These are phyloP conservation scores for Apodemus agrarius DNA, from an alignment of 2,797 vertebrate genomes.

Conservation along the genomic window DNA sequence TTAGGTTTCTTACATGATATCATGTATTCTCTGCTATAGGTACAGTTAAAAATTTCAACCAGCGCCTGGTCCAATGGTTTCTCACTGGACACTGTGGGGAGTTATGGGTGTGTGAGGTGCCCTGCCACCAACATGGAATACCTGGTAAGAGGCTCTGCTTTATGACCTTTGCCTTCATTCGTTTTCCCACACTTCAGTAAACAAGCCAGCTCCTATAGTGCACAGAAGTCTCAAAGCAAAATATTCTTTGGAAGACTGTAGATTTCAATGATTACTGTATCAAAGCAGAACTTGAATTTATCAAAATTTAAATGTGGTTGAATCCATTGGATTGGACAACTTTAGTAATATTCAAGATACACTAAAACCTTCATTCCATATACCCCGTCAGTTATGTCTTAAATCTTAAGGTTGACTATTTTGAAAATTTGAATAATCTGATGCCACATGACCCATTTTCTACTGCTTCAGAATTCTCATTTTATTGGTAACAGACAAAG, in stretches of 20 bases:
- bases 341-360: conserved; percentile 25
- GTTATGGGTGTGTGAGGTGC: conserved; percentile 96
- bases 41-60: conserved; percentile 96
- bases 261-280: neutral
- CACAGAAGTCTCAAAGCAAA: conserved; percentile 30
- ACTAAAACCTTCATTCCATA: neutral
- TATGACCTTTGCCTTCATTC: neutral
- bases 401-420: conserved; percentile 24
- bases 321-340: conserved; percentile 4
- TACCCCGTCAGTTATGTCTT: neutral
- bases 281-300: conserved; percentile 47
- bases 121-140: conserved; percentile 93
- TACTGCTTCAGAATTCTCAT: conserved; percentile 46
- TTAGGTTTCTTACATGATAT: conserved; percentile 24
- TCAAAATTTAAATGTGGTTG: neutral
- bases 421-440: conserved; percentile 39
- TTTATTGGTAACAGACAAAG: conserved; percentile 32
- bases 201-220: neutral
- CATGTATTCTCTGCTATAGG: conserved; percentile 84
- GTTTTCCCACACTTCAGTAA: neutral
- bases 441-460: conserved; percentile 4
- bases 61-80: conserved; percentile 95
- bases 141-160: conserved; percentile 88
- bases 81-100: conserved; percentile 97
- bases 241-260: neutral